A percentile compares a stretch with the other conserved stretches of the same genome.
Evolutionary conservation across 2,113 vertebrate species (phyloP).

Genomic region (Arothron firmamentum): DNA sequence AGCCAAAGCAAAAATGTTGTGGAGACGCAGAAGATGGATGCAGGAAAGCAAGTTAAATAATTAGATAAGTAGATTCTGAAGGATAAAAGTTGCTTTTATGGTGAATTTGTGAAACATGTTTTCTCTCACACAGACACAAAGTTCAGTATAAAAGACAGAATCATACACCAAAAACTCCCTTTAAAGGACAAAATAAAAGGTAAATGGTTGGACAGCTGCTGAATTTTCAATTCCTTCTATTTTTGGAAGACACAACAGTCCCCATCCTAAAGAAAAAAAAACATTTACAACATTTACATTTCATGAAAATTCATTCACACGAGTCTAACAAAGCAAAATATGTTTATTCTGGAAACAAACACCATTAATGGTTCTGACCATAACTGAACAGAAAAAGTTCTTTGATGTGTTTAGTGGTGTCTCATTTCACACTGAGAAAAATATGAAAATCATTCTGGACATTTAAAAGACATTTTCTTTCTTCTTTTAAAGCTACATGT

Average conservation of each 20-base stretch:
- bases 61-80: conserved; percentile 25
- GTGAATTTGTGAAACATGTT: conserved; percentile 23
- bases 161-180: conserved; percentile 43
- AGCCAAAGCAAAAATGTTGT: conserved; percentile 56
- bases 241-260: no score
- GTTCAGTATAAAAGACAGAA: conserved; percentile 21
- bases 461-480: conserved; percentile 19
- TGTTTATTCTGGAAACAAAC: conserved; percentile 19
- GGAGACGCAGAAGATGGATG: conserved; percentile 45
- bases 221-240: conserved; percentile 55
- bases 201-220: conserved; percentile 61
- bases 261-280: no score
- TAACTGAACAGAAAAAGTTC: conserved; percentile 10
- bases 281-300: no score
- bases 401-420: conserved; percentile 1
- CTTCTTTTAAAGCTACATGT: background rate
- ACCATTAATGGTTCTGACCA: conserved; percentile 1
- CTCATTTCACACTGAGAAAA: conserved; percentile 11
- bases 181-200: conserved; percentile 56
- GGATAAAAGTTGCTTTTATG: conserved; percentile 41
- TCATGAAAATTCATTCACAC: background rate
- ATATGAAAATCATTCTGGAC: conserved; percentile 19
- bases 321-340: conserved; percentile 16
- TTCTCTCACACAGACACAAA: no score
- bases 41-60: conserved; percentile 45